phyloP scores from a whole-genome alignment of 2,113 vertebrate genomes.

The Callorhinus ursinus region DNA sequence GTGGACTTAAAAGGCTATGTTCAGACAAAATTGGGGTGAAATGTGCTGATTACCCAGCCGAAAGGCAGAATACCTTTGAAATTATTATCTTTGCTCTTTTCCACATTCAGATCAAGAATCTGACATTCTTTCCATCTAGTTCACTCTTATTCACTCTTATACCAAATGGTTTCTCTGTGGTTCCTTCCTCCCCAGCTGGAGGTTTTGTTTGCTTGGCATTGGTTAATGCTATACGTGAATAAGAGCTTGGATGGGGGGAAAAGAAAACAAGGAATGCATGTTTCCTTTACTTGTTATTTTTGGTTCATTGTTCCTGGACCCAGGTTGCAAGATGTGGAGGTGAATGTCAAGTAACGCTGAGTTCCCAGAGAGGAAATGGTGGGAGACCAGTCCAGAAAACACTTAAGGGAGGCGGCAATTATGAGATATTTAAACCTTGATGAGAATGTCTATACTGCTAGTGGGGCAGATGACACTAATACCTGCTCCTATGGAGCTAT shows the following conservation, averaged over 20 bases:
- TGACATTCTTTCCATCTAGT: neutral
- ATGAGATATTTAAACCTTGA: neutral
- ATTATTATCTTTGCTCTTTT: neutral
- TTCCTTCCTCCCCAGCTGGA: neutral
- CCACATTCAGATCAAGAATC: constrained; percentile 3
- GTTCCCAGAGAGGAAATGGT: neutral
- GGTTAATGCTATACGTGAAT: neutral
- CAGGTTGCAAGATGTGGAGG: neutral
- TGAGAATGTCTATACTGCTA: neutral
- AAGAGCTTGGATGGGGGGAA: neutral
- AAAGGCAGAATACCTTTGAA: neutral
- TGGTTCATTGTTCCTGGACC: neutral
- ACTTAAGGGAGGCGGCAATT: neutral
- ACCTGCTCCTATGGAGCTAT: neutral
- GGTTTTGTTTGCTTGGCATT: neutral
- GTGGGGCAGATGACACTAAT: neutral
- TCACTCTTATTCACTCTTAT: neutral
- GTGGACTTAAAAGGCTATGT: neutral
- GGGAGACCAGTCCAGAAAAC: neutral
- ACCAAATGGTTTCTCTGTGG: neutral
- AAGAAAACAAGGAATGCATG: neutral
- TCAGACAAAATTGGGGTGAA: neutral
- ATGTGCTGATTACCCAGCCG: neutral
- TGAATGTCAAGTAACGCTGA: neutral
- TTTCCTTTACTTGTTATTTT: constrained; percentile 34